These are phyloP conservation scores for Papilio helenus DNA, from an alignment of 1,140 invertebrate species.

Conservation along the genomic window DNA sequence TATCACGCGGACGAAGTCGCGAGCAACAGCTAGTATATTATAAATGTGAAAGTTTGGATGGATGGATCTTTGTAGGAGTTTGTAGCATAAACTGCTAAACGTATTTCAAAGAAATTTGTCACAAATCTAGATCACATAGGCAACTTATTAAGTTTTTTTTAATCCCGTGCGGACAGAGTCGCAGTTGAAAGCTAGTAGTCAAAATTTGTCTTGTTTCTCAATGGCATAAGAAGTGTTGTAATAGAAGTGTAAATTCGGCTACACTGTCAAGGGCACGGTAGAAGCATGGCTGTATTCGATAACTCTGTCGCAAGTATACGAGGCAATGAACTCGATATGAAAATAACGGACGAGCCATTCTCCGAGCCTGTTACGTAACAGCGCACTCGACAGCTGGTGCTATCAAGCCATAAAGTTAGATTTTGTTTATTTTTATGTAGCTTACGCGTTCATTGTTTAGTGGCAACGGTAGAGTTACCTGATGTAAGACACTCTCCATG, in stretches of 20 bases:
- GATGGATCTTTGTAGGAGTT: too few species aligned
- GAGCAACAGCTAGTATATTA: too few species aligned
- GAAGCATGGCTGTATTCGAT: not conserved
- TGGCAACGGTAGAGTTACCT: not conserved
- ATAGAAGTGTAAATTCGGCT: not conserved
- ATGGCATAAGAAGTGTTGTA: not conserved
- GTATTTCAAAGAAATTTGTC: too few species aligned
- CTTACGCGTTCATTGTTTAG: not conserved
- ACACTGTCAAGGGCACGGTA: slow-evolving; percentile 12
- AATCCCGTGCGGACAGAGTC: too few species aligned
- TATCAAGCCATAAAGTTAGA: slow-evolving; percentile 7
- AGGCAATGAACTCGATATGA: slow-evolving; percentile 24
- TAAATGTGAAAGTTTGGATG: too few species aligned
- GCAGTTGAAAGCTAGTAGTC: too few species aligned
- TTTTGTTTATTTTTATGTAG: slow-evolving; percentile 28
- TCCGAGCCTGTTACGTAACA: slow-evolving; percentile 8
- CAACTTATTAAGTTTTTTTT: too few species aligned
- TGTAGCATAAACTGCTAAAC: too few species aligned
- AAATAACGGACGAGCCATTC: slow-evolving; percentile 15
- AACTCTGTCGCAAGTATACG: not conserved
- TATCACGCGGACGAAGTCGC: too few species aligned
- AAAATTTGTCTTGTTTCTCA: too few species aligned
- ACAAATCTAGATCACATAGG: too few species aligned
- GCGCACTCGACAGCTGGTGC: not conserved
- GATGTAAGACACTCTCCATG: not conserved